Evolutionary conservation across 1,140 invertebrate genomes (phyloP).

Genomic region (Phymorhynchus buccinoides): DNA sequence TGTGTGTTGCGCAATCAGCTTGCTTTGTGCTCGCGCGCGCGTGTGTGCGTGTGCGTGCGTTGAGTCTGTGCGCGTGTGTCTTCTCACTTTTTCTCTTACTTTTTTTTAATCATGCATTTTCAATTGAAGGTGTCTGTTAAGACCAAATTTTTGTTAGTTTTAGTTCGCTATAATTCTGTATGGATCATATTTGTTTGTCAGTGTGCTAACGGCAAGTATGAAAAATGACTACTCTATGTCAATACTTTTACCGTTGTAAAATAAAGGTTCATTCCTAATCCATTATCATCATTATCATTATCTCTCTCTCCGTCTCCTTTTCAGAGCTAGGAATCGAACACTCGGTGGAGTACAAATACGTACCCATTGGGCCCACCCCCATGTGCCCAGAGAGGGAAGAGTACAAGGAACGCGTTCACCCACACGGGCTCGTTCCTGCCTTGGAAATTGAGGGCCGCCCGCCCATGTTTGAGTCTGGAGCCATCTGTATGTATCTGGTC

Average conservation of each 20-base stretch:
- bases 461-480: conserved; percentile 58
- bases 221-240: too few relatives aligned
- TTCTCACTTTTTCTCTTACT: background rate
- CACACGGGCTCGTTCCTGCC: conserved; percentile 57
- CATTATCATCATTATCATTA: background rate
- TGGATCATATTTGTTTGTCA: too few relatives aligned
- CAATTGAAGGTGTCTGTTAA: too few relatives aligned
- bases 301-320: background rate
- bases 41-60: too few relatives aligned
- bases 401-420: conserved; percentile 49
- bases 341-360: conserved; percentile 40
- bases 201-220: too few relatives aligned
- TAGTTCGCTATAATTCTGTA: too few relatives aligned
- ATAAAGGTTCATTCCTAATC: too few relatives aligned
- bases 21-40: too few relatives aligned
- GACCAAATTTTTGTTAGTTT: too few relatives aligned
- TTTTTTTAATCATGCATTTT: too few relatives aligned
- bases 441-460: conserved; percentile 50
- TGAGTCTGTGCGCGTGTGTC: background rate
- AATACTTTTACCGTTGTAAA: too few relatives aligned
- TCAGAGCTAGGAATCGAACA: conserved; percentile 48
- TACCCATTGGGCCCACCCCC: conserved; percentile 33
- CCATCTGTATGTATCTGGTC: conserved; percentile 62
- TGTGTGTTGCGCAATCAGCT: too few relatives aligned
- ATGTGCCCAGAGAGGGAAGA: conserved; percentile 33